Evolutionary conservation across 2,888 invertebrate species (phyloP), one percentile per base, ranked within the genome.

Genomic region (Idaea biselata): DNA sequence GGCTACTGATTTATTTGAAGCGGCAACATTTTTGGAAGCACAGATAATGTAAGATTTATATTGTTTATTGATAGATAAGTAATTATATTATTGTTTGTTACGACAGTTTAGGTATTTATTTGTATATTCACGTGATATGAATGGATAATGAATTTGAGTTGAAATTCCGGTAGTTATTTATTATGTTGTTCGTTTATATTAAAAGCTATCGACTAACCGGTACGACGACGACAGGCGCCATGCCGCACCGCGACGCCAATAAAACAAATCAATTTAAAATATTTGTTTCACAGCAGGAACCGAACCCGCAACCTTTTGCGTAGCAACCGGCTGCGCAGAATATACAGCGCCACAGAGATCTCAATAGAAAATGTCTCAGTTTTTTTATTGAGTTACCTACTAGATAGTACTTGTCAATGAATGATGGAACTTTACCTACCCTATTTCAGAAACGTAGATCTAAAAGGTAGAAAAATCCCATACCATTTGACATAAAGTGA

Each of bases 21-120:
- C 75, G 75, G 78, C 73, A 73, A 73, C 73, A 68, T 79, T 78
- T 76, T 73, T 58, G 78, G 74, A 73, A 76, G 73, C 73, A 74
- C 71, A 81, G 84, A 86, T 83, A 86, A 70, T 68, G 72, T 68
- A 66, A 73, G 83, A 89, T 90, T 90, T 89, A 91, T 79, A 86
- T 86, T 82, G 79, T 82, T 82, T 81, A 76, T 80, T 75, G 68
- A 56, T 18, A 18, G 85, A 87, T 87, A 86, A 83, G 16, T 18
- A 79, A 70, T 76, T 68, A 77, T 79, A 76, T 77, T 77, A 82
- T 83, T 82, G 79, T 78, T 82, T 83, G 80, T 56, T 56, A 56
- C 56, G 18, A 18, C 17, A 18, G 17, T 56, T 56, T 56, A 18
- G 17, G 18, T 18, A 55, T 55, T 55, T 55, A 44, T 55, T 55